Base-by-base conservation (phyloP, 2,888 invertebrate species). In the Ophonus ardosiacus region DNA sequence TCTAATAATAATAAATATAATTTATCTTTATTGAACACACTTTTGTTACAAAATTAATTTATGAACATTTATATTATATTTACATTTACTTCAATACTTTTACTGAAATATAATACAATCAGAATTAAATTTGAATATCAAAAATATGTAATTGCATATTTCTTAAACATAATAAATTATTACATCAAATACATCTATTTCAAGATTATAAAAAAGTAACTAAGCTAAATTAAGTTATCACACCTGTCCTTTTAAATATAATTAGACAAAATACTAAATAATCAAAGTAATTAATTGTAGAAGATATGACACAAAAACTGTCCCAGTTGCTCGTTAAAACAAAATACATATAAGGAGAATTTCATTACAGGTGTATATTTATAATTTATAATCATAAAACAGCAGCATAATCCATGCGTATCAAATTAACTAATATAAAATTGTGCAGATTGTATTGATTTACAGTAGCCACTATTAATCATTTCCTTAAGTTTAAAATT, bases 381-480 rank as follows among this genome's bases (percentile, higher is more conserved):
- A 68, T 68, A 68, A 68, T 68, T 68, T 68, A 68, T 68, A 38
- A 40, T 40, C 40, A 24, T 18, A 63, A 8, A 4, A 18, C 24
- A 63, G 24, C 24, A 40, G 0, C 40, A 68, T 40, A 38, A 68
- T 15, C 40, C 68, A 68, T 40, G 68, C 68, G 17, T 74, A 43
- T 74, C 40, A 74, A 43, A 74, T 43, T 74, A 43, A 74, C 13
- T 43, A 43, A 74, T 43, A 74, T 74, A 43, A 43, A 74, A 74
- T 74, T 74, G 10, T 10, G 43, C 5, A 43, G 71, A 74, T 24
- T 68, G 71, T 74, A 74, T 74, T 40, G 57, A 78, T 78, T 78
- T 78, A 31, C 78, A 78, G 78, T 78, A 78, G 78, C 78, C 4
- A 74, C 78, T 57, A 81, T 65, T 61, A 81, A 65, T 81, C 63